Evolutionary conservation across 30 jellyfish, hydroid and myxozoan species (phyloP).

Genomic region (Calvadosia cruxmelitensis): DNA sequence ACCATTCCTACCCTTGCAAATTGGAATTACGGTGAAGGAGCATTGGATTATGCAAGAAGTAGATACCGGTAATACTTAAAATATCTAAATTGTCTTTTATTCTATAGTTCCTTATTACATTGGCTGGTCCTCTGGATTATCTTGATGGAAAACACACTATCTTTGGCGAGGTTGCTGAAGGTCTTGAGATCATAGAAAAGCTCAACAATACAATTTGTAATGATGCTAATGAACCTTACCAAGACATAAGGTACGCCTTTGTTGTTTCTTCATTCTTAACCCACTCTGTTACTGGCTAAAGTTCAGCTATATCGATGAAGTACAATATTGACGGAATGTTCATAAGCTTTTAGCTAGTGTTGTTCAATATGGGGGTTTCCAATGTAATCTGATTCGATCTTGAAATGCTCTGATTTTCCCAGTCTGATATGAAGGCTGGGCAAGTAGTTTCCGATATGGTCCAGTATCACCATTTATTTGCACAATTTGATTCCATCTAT

Average conservation of each 20-base stretch:
- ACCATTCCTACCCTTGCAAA: background rate
- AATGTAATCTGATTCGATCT: too few species aligned
- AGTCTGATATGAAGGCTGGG: too few species aligned
- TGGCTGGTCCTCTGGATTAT: conserved; percentile 47
- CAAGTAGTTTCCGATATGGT: too few species aligned
- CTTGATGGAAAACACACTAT: conserved; percentile 96
- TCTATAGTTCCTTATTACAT: conserved; percentile 65
- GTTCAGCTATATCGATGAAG: too few species aligned
- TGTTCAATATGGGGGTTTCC: too few species aligned
- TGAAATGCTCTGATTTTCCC: too few species aligned
- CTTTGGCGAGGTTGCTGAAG: conserved; percentile 92
- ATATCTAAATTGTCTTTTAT: background rate
- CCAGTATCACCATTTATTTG: too few species aligned
- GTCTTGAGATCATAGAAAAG: conserved; percentile 73
- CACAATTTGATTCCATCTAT: too few species aligned
- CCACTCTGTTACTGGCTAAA: too few species aligned
- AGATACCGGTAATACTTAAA: background rate
- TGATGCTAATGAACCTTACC: conserved; percentile 74
- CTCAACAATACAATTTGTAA: conserved; percentile 69
- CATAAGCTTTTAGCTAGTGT: too few species aligned
- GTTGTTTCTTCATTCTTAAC: background rate
- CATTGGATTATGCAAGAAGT: background rate
- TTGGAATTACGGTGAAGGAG: too few species aligned
- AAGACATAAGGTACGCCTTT: conserved; percentile 71
- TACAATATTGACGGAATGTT: too few species aligned